These are phyloP conservation scores for Euclidia mi DNA, from an alignment of 2,888 invertebrate genomes.

Conservation along the genomic window DNA sequence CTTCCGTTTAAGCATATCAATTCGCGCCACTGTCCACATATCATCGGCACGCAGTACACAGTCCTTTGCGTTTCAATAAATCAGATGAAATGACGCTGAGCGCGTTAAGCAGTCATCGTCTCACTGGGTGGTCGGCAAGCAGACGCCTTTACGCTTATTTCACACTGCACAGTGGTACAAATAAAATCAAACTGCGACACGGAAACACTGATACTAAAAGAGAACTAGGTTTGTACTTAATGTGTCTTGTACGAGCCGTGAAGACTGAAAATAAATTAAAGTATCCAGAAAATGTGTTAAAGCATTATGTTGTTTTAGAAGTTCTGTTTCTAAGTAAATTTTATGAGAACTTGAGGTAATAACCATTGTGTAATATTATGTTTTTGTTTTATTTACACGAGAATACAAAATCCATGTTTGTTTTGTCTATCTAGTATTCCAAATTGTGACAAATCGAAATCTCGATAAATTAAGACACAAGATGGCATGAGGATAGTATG, in stretches of 20 bases:
- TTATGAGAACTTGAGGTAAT: conserved; percentile 1
- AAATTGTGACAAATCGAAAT: no score
- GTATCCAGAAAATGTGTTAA: conserved; percentile 33
- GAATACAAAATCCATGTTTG: no score
- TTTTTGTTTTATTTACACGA: not conserved
- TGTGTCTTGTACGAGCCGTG: conserved; percentile 33
- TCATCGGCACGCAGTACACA: conserved; percentile 63
- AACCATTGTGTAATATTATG: not conserved
- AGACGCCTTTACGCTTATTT: conserved; percentile 84
- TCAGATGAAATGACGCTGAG: conserved; percentile 86
- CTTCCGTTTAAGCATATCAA: conserved; percentile 19
- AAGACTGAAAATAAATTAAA: conserved; percentile 41
- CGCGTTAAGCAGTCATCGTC: conserved; percentile 86
- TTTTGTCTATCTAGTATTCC: no score
- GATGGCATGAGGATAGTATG: no score
- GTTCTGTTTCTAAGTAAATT: conserved; percentile 1
- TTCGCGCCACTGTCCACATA: conserved; percentile 40
- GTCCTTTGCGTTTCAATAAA: conserved; percentile 83
- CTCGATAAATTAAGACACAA: no score
- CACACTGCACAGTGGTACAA: conserved; percentile 78
- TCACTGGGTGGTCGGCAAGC: conserved; percentile 84
- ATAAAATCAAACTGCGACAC: conserved; percentile 75
- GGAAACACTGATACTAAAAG: conserved; percentile 71
- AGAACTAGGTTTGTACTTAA: conserved; percentile 54
- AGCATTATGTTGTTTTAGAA: conserved; percentile 17